A percentile compares a stretch with the other conserved stretches of the same genome.
These are phyloP conservation scores for Elysia crispata DNA, from an alignment of 2,888 invertebrate species.

Conservation along the genomic window DNA sequence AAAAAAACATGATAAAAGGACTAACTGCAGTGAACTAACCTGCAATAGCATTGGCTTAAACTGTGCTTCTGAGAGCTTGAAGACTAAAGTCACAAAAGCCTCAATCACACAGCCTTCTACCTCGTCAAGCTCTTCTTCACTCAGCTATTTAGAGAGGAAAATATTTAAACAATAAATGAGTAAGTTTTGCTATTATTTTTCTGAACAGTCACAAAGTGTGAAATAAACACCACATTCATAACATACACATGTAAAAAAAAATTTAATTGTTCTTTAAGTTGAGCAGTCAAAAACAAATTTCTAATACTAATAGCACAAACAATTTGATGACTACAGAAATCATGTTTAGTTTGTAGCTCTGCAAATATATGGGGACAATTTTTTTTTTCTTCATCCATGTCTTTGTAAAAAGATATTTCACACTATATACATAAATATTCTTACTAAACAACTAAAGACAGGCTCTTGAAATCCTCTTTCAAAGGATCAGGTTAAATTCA, in stretches of 20 bases:
- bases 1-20: too few species aligned
- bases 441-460: too few species aligned
- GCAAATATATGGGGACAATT: too few species aligned
- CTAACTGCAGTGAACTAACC: slow-evolving; percentile 60
- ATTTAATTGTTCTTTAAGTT: not conserved
- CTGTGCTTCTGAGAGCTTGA: slow-evolving; percentile 92
- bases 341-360: too few species aligned
- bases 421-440: not conserved
- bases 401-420: too few species aligned
- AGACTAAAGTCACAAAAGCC: slow-evolving; percentile 87
- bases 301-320: not conserved
- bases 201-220: not conserved
- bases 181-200: too few species aligned
- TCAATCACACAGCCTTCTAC: slow-evolving; percentile 88
- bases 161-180: too few species aligned
- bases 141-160: slow-evolving; percentile 33
- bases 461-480: too few species aligned
- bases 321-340: too few species aligned
- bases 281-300: not conserved
- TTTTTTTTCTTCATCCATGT: too few species aligned
- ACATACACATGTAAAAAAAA: not conserved
- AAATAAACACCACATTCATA: not conserved
- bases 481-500: too few species aligned
- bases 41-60: slow-evolving; percentile 91
- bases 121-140: slow-evolving; percentile 78